Evolutionary conservation across 1,140 invertebrate genomes (phyloP), one percentile per base, ranked within the genome.

Genomic region (Armadillidium nasatum): DNA sequence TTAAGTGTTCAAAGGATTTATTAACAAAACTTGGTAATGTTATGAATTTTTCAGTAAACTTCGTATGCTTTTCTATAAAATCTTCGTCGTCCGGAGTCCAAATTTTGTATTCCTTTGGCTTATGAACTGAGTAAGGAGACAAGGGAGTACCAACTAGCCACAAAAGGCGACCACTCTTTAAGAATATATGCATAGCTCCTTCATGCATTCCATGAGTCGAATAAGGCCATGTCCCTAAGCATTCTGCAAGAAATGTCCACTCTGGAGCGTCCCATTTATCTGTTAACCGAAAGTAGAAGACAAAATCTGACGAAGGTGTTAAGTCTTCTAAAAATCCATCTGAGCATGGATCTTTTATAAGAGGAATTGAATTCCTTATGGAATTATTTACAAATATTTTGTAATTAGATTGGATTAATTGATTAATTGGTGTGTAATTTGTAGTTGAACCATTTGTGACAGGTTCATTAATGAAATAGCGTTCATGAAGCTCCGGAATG

Each of bases 41-140:
- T 15, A 60, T 15, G 19, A 60, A 60, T 60, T 60, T 60, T 60
- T 13, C 11, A 13, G 50, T 4, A 19, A 60, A 60, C 19, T 60
- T 60, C 7, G 19, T 60, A 60, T 60, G 50, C 19, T 60, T 60
- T 60, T 60, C 50, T 15, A 60, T 60, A 60, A 60, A 60, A 60
- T 60, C 7, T 15, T 60, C 50, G 7, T 7, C 50, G 11, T 19
- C 50, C 19, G 50, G 50, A 15, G 11, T 13, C 50, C 50, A 60
- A 4, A 60, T 60, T 15, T 13, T 15, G 50, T 60, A 60, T 19
- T 60, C 50, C 50, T 13, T 13, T 2, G 50, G 50, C 7, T 19
- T 60, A 19, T 60, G 50, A 7, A 13, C 19, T 13, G 50, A 60
- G 19, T 60, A 60, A 60, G 7, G 50, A 19, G 50, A 60, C 11